Percentiles rank a stretch among this genome's conserved stretches.
Evolutionary conservation across 1,140 invertebrate species (phyloP).

Genomic region (Meloidogyne floridensis): DNA sequence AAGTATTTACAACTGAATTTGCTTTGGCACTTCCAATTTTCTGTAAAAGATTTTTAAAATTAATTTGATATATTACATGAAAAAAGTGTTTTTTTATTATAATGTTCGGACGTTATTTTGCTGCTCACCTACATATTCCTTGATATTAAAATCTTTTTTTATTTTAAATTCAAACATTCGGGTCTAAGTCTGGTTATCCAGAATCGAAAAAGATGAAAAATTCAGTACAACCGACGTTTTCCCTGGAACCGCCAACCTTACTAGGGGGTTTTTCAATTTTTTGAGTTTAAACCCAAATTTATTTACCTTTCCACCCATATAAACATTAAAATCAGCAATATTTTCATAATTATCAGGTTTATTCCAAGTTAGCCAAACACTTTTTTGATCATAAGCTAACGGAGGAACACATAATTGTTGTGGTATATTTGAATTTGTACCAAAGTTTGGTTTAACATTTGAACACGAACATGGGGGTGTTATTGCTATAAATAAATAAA

Average conservation of each 20-base stretch:
- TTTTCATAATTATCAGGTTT: slow-evolving; percentile 8
- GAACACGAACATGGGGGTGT: neutral
- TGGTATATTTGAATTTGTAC: neutral
- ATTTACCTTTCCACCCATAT: neutral
- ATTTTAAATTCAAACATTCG: too few species aligned
- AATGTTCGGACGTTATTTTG: too few species aligned
- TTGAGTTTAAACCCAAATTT: too few species aligned
- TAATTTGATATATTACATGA: neutral
- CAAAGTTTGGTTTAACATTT: neutral
- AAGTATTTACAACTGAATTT: neutral
- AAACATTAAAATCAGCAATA: slow-evolving; percentile 12
- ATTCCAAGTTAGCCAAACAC: slow-evolving; percentile 7
- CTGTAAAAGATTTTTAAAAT: neutral
- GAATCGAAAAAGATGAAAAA: too few species aligned
- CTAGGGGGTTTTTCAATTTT: too few species aligned
- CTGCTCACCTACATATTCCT: too few species aligned
- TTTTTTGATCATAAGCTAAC: slow-evolving; percentile 17
- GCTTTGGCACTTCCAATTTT: neutral
- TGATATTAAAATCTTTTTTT: too few species aligned
- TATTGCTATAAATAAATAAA: slow-evolving; percentile 7
- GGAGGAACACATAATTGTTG: slow-evolving; percentile 11
- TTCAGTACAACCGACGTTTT: too few species aligned
- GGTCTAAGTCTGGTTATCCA: too few species aligned
- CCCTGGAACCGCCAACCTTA: too few species aligned
- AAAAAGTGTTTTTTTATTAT: too few species aligned